Base-by-base conservation (phyloP, 2,113 vertebrate genomes). In the Cnemophilus loriae region DNA sequence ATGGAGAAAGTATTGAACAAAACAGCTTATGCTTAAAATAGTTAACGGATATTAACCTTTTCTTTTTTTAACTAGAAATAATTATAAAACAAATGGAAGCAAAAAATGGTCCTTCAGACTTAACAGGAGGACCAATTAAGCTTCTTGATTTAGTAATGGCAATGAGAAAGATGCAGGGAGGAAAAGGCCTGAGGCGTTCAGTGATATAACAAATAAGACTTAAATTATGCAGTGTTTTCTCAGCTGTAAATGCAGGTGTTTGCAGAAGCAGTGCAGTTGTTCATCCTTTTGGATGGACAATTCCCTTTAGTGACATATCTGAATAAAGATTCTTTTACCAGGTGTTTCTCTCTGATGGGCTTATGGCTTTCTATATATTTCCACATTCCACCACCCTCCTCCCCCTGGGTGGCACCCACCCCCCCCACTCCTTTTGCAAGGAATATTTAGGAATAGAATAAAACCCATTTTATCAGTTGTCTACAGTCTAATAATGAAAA, bases 211-310 rank as follows among this genome's bases (percentile, higher is more conserved):
- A 86, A 71, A 64, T 64, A 75, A 83, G n/a, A 65, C 46, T 13
- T 94, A 46, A 92, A 80, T 86, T 74, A 73, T 50, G 63, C 75
- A 93, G 13, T n/a, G 30, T 80, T 83, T 90, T 80, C 33, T 84
- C 75, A 93, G 59, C 79, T 92, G 85, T 63, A 77, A 86, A 80
- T 24, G 55, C 88, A 94, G 76, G 21, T 94, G 75, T 53, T 88
- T 88, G 67, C 50, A 86, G 68, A 89, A 94, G 35, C 1, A 3
- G 14, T 52, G 53, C 50, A 90, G 61, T 50, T 85, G 74, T 21
- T 91, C 50, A 30, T 71, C 21, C 3, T 75, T 75, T 84, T n/a
- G 44, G 10, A n/a, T 61, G 12, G 10, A 90, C 17, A 57, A 33
- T 83, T 88, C 53, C 71, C 50, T 70, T 68, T 47, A 63, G 50